Conservation (phyloP, 1,140 invertebrate species). For the Drosophila truncata region DNA sequence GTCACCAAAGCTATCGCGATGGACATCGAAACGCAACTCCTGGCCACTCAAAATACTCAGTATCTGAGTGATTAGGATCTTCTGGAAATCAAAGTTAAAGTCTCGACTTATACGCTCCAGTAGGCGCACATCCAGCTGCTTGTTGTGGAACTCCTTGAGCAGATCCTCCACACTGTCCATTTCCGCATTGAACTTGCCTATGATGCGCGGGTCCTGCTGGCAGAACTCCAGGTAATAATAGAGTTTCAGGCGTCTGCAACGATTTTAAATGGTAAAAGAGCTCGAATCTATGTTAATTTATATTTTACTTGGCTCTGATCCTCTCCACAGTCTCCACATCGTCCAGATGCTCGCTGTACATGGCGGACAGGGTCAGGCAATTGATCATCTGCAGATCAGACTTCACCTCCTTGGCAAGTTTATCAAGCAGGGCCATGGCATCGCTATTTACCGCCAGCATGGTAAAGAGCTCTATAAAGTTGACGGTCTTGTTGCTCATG, state of each 20-base stretch:
- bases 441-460: constrained; percentile 70
- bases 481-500: constrained; percentile 67
- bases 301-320: constrained; percentile 57
- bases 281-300: not conserved
- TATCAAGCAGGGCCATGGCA: constrained; percentile 54
- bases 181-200: constrained; percentile 73
- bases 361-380: constrained; percentile 75
- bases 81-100: constrained; percentile 79
- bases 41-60: constrained; percentile 72
- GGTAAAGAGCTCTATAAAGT: constrained; percentile 74
- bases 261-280: not conserved
- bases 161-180: constrained; percentile 76
- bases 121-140: constrained; percentile 67
- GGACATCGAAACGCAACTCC: constrained; percentile 75
- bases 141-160: constrained; percentile 78
- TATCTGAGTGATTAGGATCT: constrained; percentile 77
- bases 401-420: constrained; percentile 69
- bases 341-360: constrained; percentile 71
- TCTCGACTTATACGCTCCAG: constrained; percentile 76
- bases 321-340: constrained; percentile 57
- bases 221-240: constrained; percentile 82
- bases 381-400: constrained; percentile 76
- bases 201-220: constrained; percentile 74
- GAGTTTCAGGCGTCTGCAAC: constrained; percentile 71
- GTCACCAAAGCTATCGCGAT: constrained; percentile 73